A percentile compares a stretch with the other conserved stretches of the same genome.
phyloP scores from a whole-genome alignment of 2,113 vertebrate species.

The Natator depressus region DNA sequence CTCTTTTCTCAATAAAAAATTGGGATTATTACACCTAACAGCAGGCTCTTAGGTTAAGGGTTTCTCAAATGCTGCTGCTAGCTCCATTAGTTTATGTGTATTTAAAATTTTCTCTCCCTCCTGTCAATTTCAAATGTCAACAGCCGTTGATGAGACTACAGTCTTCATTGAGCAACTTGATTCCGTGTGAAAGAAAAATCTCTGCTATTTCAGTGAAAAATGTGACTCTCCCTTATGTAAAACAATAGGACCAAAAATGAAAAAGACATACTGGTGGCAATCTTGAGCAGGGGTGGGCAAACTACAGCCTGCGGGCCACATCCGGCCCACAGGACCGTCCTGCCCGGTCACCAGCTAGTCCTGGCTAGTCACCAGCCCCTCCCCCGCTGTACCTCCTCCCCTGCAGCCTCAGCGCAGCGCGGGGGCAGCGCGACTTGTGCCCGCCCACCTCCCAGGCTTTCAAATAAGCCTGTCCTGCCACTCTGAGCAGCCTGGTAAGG shows the following conservation, averaged over 20 bases:
- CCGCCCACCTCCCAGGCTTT: too few relatives aligned
- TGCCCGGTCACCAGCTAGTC: too few relatives aligned
- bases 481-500: too few relatives aligned
- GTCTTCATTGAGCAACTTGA: not conserved
- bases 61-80: not conserved
- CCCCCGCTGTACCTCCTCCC: too few relatives aligned
- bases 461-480: too few relatives aligned
- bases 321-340: too few relatives aligned
- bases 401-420: too few relatives aligned
- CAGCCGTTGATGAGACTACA: not conserved
- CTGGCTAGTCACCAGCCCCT: too few relatives aligned
- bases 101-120: slow-evolving; percentile 16
- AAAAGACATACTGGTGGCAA: accelerated
- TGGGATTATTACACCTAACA: slow-evolving; percentile 12
- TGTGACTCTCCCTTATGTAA: not conserved
- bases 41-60: slow-evolving; percentile 30
- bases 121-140: slow-evolving; percentile 15
- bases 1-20: slow-evolving; percentile 14
- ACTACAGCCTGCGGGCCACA: too few relatives aligned
- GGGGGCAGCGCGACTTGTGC: too few relatives aligned
- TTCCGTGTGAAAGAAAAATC: not conserved
- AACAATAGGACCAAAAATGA: not conserved
- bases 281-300: not conserved
- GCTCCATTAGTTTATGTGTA: not conserved
- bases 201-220: not conserved